Percentiles rank a stretch among this genome's conserved stretches.
Evolutionary conservation across 2,888 invertebrate genomes (phyloP).

Genomic region (Diaprepes abbreviatus): DNA sequence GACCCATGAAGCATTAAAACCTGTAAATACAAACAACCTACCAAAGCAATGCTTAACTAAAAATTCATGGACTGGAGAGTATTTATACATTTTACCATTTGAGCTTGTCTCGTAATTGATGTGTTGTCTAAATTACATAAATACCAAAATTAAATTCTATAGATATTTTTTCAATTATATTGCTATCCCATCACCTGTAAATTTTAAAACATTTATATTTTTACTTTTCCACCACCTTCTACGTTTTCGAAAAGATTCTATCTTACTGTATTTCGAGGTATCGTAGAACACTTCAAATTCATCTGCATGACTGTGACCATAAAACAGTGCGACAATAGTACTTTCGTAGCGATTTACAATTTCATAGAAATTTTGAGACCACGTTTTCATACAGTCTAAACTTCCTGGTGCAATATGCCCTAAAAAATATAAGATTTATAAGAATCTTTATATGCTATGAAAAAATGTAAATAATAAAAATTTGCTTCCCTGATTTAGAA

Average conservation of each 20-base stretch:
- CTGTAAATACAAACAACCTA: too few species aligned
- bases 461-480: too few species aligned
- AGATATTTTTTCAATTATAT: too few species aligned
- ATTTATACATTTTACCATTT: too few species aligned
- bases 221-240: constrained; percentile 51
- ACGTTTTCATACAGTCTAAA: constrained; percentile 92
- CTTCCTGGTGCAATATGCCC: constrained; percentile 96
- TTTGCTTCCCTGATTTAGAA: too few species aligned
- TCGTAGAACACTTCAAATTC: constrained; percentile 95
- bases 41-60: too few species aligned
- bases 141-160: too few species aligned
- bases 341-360: constrained; percentile 90
- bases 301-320: constrained; percentile 94
- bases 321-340: constrained; percentile 91
- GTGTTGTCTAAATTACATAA: too few species aligned
- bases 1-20: too few species aligned
- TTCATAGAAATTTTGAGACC: constrained; percentile 93
- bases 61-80: too few species aligned
- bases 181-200: constrained; percentile 49
- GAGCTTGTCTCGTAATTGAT: too few species aligned
- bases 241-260: constrained; percentile 40
- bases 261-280: constrained; percentile 78
- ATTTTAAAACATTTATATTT: constrained; percentile 52
- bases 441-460: too few species aligned
- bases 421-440: constrained; percentile 50